Conservation (phyloP, 2,113 vertebrate genomes). For the Xenopus laevis region DNA sequence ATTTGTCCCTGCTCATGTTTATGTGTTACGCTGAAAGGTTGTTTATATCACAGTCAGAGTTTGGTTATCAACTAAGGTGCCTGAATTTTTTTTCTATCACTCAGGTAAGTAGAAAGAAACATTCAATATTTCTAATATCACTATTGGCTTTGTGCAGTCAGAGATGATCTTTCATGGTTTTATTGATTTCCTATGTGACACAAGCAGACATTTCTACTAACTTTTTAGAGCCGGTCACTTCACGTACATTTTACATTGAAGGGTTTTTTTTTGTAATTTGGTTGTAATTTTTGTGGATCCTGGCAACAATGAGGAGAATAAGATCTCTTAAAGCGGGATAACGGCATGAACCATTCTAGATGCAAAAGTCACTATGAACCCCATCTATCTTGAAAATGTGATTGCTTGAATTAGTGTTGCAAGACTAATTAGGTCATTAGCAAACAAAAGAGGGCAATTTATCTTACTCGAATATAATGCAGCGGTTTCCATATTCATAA, state of each 20-base stretch:
- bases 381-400: background rate
- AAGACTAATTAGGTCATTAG: background rate
- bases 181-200: background rate
- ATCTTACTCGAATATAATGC: background rate
- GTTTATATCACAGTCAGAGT: constrained; percentile 69
- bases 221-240: constrained; percentile 7
- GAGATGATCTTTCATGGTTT: constrained; percentile 16
- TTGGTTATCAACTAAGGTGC: constrained; percentile 71
- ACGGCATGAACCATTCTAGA: background rate
- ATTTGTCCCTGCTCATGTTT: constrained; percentile 63
- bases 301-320: background rate
- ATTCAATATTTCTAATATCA: constrained; percentile 53
- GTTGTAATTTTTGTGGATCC: background rate
- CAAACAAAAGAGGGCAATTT: background rate
- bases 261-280: constrained; percentile 12
- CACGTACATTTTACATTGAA: constrained; percentile 10
- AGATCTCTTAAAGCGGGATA: background rate
- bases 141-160: constrained; percentile 21
- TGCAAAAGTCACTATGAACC: too few species aligned
- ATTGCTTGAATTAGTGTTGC: background rate
- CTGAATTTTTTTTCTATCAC: constrained; percentile 78
- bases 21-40: constrained; percentile 64
- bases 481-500: too few species aligned
- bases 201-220: constrained; percentile 17
- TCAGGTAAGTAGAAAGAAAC: constrained; percentile 73